Percentiles rank a stretch among this genome's conserved stretches.
phyloP scores from a whole-genome alignment of 2,113 vertebrate species.

The Mormyrus lacerda region DNA sequence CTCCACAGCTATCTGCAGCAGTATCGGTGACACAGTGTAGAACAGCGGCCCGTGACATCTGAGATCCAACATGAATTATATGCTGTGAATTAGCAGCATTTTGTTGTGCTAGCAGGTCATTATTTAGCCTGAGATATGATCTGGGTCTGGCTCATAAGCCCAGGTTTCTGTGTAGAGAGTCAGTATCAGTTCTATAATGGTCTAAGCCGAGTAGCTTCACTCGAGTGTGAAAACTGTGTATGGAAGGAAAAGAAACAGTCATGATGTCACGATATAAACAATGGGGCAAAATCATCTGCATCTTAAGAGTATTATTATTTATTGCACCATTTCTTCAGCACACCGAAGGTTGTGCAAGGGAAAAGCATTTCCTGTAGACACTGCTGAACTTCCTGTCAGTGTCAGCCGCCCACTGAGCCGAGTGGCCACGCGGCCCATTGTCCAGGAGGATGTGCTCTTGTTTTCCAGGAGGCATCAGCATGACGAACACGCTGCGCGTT shows the following conservation, averaged over 20 bases:
- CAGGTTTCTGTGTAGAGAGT: not conserved
- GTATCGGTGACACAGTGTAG: not conserved
- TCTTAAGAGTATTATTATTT: not conserved
- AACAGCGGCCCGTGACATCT: not conserved
- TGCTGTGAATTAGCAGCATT: not conserved
- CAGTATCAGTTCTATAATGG: not conserved
- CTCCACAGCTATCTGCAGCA: not conserved
- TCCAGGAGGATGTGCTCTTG: slow-evolving; percentile 54
- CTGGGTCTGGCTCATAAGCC: not conserved
- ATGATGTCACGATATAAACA: not conserved
- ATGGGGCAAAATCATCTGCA: not conserved
- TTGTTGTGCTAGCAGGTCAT: not conserved
- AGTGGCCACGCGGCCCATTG: slow-evolving; percentile 47
- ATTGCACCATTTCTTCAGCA: not conserved
- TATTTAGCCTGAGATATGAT: not conserved
- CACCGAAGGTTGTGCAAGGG: not conserved
- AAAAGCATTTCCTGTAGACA: not conserved
- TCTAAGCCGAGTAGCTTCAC: not conserved
- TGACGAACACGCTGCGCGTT: slow-evolving; percentile 57
- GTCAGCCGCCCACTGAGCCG: not conserved
- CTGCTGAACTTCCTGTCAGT: not conserved
- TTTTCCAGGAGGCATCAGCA: slow-evolving; percentile 55
- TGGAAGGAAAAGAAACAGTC: not conserved
- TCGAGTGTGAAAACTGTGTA: not conserved
- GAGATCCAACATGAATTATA: not conserved